These are phyloP conservation scores for Hydropotes inermis DNA, from an alignment of 2,113 vertebrate genomes.

Conservation along the genomic window DNA sequence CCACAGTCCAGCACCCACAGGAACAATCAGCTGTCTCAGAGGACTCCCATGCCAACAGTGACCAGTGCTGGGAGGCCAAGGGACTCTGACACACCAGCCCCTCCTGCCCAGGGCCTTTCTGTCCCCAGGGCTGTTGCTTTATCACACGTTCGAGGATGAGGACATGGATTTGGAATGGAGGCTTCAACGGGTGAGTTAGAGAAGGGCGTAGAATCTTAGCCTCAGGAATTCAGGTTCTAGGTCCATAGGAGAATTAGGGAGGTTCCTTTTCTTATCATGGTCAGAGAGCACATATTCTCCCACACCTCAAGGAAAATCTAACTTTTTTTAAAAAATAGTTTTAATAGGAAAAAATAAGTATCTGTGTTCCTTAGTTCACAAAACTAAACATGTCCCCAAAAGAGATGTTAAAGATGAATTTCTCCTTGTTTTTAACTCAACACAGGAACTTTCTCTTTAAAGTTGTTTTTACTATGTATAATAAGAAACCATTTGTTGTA, in stretches of 20 bases:
- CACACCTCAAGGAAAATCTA: neutral
- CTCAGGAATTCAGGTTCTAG: neutral
- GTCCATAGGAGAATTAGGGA: neutral
- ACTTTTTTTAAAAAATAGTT: neutral
- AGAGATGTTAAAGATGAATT: neutral
- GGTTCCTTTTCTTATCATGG: neutral
- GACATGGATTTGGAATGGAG: fast-evolving
- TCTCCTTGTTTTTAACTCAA: neutral
- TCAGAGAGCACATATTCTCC: neutral
- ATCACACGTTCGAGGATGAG: neutral
- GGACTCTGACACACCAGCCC: neutral
- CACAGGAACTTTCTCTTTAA: neutral
- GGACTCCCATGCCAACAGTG: neutral
- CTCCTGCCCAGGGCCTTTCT: neutral
- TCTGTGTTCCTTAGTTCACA: neutral
- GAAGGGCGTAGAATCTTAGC: neutral
- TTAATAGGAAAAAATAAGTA: neutral
- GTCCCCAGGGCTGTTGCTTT: neutral
- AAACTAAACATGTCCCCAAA: neutral
- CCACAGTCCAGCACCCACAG: neutral
- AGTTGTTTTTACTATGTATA: neutral
- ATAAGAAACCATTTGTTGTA: neutral
- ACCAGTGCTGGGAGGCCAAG: neutral
- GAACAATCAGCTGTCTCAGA: neutral
- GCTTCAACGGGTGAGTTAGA: neutral